A percentile compares a stretch with the other conserved stretches of the same genome.
phyloP scores from a whole-genome alignment of 2,888 invertebrate species.

The Saturnia pavonia region DNA sequence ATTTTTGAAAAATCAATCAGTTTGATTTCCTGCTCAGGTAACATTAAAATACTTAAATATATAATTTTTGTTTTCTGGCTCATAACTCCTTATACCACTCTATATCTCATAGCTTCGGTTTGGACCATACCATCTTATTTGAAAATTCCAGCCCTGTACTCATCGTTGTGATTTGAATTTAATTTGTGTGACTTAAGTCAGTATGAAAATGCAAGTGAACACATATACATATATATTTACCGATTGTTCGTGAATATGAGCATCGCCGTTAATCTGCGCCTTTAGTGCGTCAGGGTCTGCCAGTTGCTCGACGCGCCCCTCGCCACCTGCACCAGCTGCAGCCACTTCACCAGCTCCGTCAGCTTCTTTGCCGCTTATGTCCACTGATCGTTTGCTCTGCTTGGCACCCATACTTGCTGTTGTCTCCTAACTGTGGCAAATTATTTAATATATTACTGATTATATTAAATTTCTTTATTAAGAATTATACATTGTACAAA shows the following conservation, averaged over 20 bases:
- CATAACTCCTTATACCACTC: no score
- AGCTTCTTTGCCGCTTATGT: slow-evolving; percentile 88
- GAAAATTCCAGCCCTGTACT: not conserved
- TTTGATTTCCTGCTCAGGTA: no score
- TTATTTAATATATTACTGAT: not conserved
- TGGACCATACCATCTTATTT: no score
- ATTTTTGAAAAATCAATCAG: no score
- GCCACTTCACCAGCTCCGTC: slow-evolving; percentile 83
- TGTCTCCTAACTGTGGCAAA: slow-evolving; percentile 40
- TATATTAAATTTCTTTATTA: no score
- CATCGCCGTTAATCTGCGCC: slow-evolving; percentile 88
- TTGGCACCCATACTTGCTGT: slow-evolving; percentile 88
- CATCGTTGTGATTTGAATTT: not conserved
- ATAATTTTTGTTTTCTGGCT: no score
- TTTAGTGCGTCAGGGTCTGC: slow-evolving; percentile 88
- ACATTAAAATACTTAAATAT: no score
- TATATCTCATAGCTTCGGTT: no score
- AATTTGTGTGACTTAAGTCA: not conserved
- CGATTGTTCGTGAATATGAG: slow-evolving; percentile 82
- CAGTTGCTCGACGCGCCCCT: slow-evolving; percentile 89
- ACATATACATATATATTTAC: no score
- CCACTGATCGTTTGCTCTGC: slow-evolving; percentile 94
- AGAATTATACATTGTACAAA: no score
- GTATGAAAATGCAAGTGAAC: not conserved
- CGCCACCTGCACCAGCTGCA: slow-evolving; percentile 82